A percentile compares a stretch with the other conserved stretches of the same genome.
Evolutionary conservation across 2,797 vertebrate species (phyloP).

Genomic region (Chelon labrosus): DNA sequence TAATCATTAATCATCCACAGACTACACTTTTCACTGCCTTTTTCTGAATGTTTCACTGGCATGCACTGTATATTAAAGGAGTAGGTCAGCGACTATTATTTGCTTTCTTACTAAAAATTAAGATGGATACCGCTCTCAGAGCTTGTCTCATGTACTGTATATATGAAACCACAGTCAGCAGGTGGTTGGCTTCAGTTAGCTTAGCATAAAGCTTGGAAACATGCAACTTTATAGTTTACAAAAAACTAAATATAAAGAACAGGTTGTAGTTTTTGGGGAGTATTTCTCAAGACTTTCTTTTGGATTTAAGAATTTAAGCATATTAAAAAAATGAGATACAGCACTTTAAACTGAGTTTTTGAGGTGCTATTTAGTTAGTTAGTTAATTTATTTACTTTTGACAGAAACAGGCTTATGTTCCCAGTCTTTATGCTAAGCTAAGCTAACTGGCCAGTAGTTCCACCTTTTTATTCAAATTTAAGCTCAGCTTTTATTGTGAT

Average conservation of each 20-base stretch:
- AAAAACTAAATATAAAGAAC: not conserved
- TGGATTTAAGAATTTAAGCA: not conserved
- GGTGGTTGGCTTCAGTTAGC: not conserved
- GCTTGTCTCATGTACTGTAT: not conserved
- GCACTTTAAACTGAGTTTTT: constrained; percentile 1
- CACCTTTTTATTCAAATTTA: not conserved
- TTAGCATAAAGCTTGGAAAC: not conserved
- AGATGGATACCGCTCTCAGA: rapidly evolving
- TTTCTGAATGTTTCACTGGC: not conserved
- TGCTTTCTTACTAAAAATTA: not conserved
- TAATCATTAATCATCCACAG: not conserved
- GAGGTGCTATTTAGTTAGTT: not conserved
- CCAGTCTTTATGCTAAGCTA: not conserved
- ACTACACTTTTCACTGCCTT: not conserved
- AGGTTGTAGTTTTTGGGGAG: too few relatives aligned
- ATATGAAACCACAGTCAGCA: not conserved
- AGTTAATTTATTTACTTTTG: too few relatives aligned
- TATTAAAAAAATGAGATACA: not conserved
- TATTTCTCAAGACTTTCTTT: not conserved
- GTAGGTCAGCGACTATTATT: not conserved
- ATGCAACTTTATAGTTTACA: not conserved
- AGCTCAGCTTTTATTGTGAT: not conserved
- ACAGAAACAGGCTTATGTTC: not conserved
- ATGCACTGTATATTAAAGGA: not conserved
- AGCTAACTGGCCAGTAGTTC: not conserved